Percentiles rank a stretch among this genome's conserved stretches.
These are phyloP conservation scores for Tenebrosternarchus preto DNA, from an alignment of 2,113 vertebrate species.

Conservation along the genomic window DNA sequence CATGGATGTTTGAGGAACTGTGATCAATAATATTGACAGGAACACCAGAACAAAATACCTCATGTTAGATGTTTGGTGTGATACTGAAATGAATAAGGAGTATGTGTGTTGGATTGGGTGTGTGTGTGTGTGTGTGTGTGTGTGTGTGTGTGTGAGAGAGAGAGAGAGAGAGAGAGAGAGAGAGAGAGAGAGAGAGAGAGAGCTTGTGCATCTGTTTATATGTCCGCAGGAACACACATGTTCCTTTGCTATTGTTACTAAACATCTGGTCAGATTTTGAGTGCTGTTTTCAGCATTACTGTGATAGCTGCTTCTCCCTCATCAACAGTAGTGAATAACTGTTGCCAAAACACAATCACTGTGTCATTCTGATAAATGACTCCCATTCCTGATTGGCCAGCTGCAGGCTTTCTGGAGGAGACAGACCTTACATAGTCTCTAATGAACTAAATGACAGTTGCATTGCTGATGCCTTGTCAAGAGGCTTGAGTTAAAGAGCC, in stretches of 20 bases:
- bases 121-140: neutral
- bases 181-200: too few relatives aligned
- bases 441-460: constrained; percentile 22
- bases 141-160: neutral
- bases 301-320: neutral
- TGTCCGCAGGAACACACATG: neutral
- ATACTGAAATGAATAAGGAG: neutral
- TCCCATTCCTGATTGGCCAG: constrained; percentile 28
- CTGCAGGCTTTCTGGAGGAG: neutral
- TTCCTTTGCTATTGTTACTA: neutral
- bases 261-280: constrained; percentile 9
- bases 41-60: constrained; percentile 11
- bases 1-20: neutral
- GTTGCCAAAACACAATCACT: constrained; percentile 35
- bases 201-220: neutral
- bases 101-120: neutral
- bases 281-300: neutral
- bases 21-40: constrained; percentile 40
- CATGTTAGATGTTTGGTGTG: neutral
- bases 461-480: neutral
- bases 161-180: too few relatives aligned
- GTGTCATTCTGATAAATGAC: constrained; percentile 44
- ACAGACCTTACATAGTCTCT: constrained; percentile 1
- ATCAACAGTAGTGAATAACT: constrained; percentile 24
- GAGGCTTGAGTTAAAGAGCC: neutral